Base-by-base conservation (phyloP, 1,140 invertebrate species). In the Eulimnadia texana region DNA sequence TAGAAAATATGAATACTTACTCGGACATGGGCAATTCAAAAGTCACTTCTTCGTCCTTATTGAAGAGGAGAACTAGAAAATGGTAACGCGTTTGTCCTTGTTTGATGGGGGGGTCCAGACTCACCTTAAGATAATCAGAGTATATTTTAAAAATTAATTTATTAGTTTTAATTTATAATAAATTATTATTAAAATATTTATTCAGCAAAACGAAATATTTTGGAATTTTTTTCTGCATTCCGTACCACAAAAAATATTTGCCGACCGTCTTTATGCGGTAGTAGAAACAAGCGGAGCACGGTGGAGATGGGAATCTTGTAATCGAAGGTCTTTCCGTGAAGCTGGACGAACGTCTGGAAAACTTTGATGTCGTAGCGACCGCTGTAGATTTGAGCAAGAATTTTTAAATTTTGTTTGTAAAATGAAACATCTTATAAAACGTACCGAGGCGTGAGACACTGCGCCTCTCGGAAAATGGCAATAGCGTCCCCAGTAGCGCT, bases 361-460 rank as follows among this genome's bases (percentile, higher is more conserved):
- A 99, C 85, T 78, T 99, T 99, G 73, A 99, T 95, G 72, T 99
- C 97, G 72, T 99, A 99, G 64, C 97, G 92, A 83, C 97, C 97
- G 78, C 91, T 93, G 75, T 47, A 77, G 80, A 75, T 11, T 62
- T 33, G n/a, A 54, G 27, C 23, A 54, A 3, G 51, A 56, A 22
- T 53, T 19, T 28, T 52, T 61, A 53, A 58, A 55, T 28, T n/a
- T n/a, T n/a, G n/a, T n/a, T n/a, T n/a, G n/a, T n/a, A n/a, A n/a
- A n/a, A n/a, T n/a, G n/a, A n/a, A n/a, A 63, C 33, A 3, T 20
- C 19, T 63, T 22, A 16, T 56, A 67, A 2, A 54, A 29, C 67
- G 64, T 77, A 92, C 88, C 94, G 87, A 63, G 97, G 97, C 52
- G 97, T 99, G 50, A 99, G 85, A 76, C 95, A 99, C 66, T 98